Evolutionary conservation across 2,797 vertebrate species (phyloP).

Genomic region (Macropodus opercularis): DNA sequence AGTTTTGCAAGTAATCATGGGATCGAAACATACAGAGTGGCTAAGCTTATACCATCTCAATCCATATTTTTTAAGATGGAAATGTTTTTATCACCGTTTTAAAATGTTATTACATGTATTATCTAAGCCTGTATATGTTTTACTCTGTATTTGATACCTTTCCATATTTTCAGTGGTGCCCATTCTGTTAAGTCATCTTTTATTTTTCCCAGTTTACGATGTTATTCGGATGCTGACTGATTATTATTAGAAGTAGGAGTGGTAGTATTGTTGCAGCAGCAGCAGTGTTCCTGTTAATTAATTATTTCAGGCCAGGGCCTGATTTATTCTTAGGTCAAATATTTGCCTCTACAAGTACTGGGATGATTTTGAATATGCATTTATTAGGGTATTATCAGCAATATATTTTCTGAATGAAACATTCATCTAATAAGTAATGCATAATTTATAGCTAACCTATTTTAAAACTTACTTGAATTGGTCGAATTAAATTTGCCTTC

Average conservation of each 20-base stretch:
- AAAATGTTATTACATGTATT: neutral
- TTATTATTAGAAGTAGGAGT: neutral
- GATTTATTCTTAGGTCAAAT: neutral
- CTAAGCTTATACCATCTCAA: neutral
- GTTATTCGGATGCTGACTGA: neutral
- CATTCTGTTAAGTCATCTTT: neutral
- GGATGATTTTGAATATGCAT: neutral
- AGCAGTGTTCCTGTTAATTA: neutral
- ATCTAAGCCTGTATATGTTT: neutral
- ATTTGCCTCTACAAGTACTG: no score
- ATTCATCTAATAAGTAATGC: no score
- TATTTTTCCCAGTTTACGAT: neutral
- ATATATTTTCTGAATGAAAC: neutral
- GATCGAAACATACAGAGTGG: neutral
- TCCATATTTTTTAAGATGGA: neutral
- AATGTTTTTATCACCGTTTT: neutral
- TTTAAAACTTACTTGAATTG: no score
- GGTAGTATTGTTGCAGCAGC: neutral
- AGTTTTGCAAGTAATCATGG: neutral
- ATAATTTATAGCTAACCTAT: no score
- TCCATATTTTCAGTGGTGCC: neutral
- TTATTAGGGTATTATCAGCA: neutral
- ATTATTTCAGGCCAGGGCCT: neutral
- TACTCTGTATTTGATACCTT: neutral
- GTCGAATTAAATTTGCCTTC: no score